A percentile compares a stretch with the other conserved stretches of the same genome.
Evolutionary conservation across 2,888 invertebrate species (phyloP).

Genomic region (Spialia ferax): DNA sequence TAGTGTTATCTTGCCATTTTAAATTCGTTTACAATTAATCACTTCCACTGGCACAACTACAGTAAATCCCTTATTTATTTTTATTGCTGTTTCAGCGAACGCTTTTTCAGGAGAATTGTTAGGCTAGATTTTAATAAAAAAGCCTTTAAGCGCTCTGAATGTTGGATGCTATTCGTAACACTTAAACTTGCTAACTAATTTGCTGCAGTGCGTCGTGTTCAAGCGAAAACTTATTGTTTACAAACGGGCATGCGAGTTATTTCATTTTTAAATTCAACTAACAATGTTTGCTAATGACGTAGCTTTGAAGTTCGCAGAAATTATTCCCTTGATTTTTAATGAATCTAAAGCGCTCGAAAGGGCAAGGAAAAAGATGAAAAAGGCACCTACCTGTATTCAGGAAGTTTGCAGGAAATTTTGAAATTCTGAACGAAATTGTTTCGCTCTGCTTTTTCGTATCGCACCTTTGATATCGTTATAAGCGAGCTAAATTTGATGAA

Average conservation of each 20-base stretch:
- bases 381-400: slow-evolving; percentile 20
- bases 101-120: background rate
- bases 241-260: background rate
- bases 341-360: slow-evolving; percentile 27
- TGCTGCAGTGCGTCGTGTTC: background rate
- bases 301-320: slow-evolving; percentile 21
- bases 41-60: background rate
- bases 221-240: background rate
- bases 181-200: slow-evolving; percentile 2
- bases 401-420: slow-evolving; percentile 34
- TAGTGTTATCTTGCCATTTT: background rate
- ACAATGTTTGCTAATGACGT: slow-evolving; percentile 18
- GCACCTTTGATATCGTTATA: slow-evolving; percentile 2
- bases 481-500: background rate
- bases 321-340: slow-evolving; percentile 17
- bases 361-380: slow-evolving; percentile 18
- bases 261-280: slow-evolving; percentile 11
- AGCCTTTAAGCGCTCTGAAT: background rate
- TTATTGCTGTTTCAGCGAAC: background rate
- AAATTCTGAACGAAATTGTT: slow-evolving; percentile 5
- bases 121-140: background rate
- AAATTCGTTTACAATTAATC: slow-evolving; percentile 4
- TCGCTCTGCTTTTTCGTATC: background rate
- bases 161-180: slow-evolving; percentile 2
- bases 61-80: background rate